Evolutionary conservation across 1,140 invertebrate species (phyloP), one percentile per base, ranked within the genome.

Genomic region (Pissodes strobi): DNA sequence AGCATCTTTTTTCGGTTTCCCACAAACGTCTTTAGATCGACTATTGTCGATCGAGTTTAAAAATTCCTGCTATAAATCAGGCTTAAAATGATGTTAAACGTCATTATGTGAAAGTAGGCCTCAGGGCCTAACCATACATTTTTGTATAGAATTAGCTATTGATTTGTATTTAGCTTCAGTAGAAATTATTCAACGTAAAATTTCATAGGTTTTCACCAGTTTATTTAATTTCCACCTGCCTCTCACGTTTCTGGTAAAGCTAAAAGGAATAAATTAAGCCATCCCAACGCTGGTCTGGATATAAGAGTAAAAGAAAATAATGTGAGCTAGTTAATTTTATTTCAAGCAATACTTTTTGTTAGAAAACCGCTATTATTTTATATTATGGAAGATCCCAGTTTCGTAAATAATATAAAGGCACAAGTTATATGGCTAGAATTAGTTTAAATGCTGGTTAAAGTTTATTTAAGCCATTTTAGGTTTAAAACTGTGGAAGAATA

Each of bases 291-390:
- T 18, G 19, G 15, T 18, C 41, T n/a, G 12, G 22, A 13, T n/a
- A 25, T n/a, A 13, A 27, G 39, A 38, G 51, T 23, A 68, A 72
- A 70, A 60, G 62, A 70, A 70, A 70, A 65, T 72, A 70, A 72
- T 72, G 70, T 51, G 48, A 55, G 56, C 58, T 68, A 70, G 68
- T 72, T 70, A 70, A 72, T 72, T 70, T 67, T 56, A 69, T 58
- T 68, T 67, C 60, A 17, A 39, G 56, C 41, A 64, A 67, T 68
- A 67, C 62, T 49, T 38, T 56, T 46, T 43, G 63, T 64, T 66
- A 72, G 64, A 57, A 65, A 68, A 69, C 59, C 19, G 68, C 70
- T 65, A 72, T 72, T 72, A 70, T 72, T 72, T 72, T 70, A 68
- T 69, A 72, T 72, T 72, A 72, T 48, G 64, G 30, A 55, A 52